Conservation (phyloP, 2,888 invertebrate genomes). For the Amphipyra tragopoginis region DNA sequence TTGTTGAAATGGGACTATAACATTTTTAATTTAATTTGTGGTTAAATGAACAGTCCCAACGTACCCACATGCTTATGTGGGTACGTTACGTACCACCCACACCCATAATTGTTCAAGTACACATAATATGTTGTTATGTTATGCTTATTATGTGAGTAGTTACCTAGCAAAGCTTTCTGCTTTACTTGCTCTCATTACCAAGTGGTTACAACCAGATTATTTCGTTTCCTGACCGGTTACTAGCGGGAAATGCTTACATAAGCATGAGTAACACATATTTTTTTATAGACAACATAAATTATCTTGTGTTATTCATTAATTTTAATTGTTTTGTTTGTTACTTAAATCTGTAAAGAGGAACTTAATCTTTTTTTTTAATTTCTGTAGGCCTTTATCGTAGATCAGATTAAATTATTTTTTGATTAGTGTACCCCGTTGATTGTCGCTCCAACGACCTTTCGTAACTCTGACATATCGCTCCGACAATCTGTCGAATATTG, state of each 20-base stretch:
- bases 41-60: background rate
- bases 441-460: too few species aligned
- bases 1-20: background rate
- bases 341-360: too few species aligned
- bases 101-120: too few species aligned
- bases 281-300: background rate
- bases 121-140: background rate
- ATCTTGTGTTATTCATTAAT: too few species aligned
- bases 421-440: too few species aligned
- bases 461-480: too few species aligned
- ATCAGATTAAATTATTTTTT: too few species aligned
- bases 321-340: too few species aligned
- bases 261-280: constrained; percentile 19
- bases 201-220: constrained; percentile 4
- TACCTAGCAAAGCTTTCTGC: constrained; percentile 42
- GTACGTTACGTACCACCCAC: background rate
- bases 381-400: too few species aligned
- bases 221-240: constrained; percentile 49
- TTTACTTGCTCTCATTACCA: constrained; percentile 47
- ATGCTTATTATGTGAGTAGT: constrained; percentile 1
- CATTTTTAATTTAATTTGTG: background rate
- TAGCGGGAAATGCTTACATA: constrained; percentile 56
- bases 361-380: too few species aligned
- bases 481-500: too few species aligned
- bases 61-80: constrained; percentile 1